These are phyloP conservation scores for Suillia variegata DNA, from an alignment of 2,888 invertebrate species.

Conservation along the genomic window DNA sequence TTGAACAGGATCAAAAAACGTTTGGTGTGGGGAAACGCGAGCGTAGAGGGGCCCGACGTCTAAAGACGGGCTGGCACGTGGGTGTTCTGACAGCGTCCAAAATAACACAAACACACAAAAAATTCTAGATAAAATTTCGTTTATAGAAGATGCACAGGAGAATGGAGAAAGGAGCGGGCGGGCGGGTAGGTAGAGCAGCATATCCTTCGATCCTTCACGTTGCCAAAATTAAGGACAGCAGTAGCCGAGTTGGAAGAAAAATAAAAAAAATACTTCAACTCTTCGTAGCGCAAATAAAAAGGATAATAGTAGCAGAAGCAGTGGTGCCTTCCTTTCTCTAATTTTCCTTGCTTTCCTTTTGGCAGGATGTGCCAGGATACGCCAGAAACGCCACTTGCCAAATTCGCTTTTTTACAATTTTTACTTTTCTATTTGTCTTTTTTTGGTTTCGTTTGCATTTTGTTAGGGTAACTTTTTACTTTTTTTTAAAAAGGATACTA, in stretches of 20 bases:
- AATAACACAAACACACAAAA: not conserved
- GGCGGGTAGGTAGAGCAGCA: not conserved
- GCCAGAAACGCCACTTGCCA: not conserved
- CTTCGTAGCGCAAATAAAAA: not conserved
- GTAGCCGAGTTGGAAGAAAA: no score
- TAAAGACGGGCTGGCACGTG: not conserved
- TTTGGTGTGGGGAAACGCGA: not conserved
- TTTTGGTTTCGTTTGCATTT: no score
- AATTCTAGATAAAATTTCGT: not conserved
- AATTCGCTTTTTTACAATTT: not conserved
- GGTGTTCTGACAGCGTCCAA: not conserved
- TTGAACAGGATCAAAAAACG: not conserved
- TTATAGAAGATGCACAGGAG: not conserved
- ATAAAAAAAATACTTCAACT: not conserved
- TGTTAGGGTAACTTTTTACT: no score
- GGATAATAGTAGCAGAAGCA: not conserved
- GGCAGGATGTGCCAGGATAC: constrained; percentile 1
- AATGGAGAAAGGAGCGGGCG: not conserved
- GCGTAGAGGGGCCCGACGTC: not conserved
- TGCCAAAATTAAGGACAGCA: not conserved
- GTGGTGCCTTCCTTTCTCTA: constrained; percentile 1
- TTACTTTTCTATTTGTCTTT: no score
- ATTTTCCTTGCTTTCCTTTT: not conserved
- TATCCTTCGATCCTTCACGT: not conserved
- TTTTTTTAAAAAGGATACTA: not conserved